Conservation (phyloP, 2,797 vertebrate species). For the Xenopus petersii region DNA sequence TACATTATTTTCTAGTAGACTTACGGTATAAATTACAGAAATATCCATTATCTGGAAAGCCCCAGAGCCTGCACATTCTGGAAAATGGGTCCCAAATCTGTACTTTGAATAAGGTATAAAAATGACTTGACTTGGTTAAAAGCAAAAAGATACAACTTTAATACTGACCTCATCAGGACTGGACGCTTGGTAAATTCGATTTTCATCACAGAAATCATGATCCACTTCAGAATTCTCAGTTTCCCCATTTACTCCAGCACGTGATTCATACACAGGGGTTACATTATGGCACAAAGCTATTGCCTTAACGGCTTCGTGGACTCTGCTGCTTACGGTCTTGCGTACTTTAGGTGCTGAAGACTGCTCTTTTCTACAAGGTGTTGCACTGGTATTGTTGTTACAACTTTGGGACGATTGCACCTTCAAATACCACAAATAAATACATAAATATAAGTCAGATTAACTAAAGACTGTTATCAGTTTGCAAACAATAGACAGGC, state of each 20-base stretch:
- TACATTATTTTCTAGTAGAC: too few relatives aligned
- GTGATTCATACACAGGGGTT: conserved; percentile 88
- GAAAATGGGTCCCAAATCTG: too few relatives aligned
- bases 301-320: conserved; percentile 93
- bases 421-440: conserved; percentile 44
- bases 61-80: too few relatives aligned
- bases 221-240: conserved; percentile 85
- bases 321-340: conserved; percentile 87
- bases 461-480: too few relatives aligned
- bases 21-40: too few relatives aligned
- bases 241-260: conserved; percentile 65
- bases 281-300: conserved; percentile 95
- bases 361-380: conserved; percentile 71
- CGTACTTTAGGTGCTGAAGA: conserved; percentile 80
- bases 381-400: conserved; percentile 59
- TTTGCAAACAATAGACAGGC: too few relatives aligned
- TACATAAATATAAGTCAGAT: too few relatives aligned
- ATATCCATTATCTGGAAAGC: too few relatives aligned
- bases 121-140: too few relatives aligned
- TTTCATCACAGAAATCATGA: conserved; percentile 91
- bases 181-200: conserved; percentile 90
- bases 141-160: too few relatives aligned
- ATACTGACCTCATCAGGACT: conserved; percentile 88
- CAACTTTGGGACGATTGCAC: conserved; percentile 52
- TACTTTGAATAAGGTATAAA: too few relatives aligned